These are phyloP conservation scores for Hydractinia echinata DNA, from an alignment of 30 jellyfish, hydroid and myxozoan genomes.

Conservation along the genomic window DNA sequence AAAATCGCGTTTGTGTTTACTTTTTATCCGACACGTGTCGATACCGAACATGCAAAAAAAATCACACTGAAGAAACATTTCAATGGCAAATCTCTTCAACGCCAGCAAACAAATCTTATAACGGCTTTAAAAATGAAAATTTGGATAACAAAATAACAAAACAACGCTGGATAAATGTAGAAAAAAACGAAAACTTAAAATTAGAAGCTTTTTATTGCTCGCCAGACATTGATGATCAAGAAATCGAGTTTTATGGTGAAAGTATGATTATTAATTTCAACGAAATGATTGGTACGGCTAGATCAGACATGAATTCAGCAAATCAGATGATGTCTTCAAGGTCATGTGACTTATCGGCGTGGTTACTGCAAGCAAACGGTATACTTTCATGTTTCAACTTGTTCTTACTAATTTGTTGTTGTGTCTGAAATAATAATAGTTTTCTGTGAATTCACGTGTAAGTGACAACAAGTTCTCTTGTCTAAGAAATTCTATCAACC, in stretches of 20 bases:
- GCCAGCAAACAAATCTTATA: slow-evolving; percentile 6
- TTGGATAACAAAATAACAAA: background rate
- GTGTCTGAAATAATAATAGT: no score
- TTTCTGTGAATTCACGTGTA: no score
- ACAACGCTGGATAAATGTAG: slow-evolving; percentile 33
- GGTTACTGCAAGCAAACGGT: slow-evolving; percentile 45
- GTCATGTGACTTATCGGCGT: slow-evolving; percentile 38
- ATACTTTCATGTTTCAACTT: background rate
- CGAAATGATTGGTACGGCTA: slow-evolving; percentile 35
- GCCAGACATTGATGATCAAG: slow-evolving; percentile 25
- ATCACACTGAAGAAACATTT: slow-evolving; percentile 27
- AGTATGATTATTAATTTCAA: slow-evolving; percentile 20
- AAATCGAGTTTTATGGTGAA: slow-evolving; percentile 34
- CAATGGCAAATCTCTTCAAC: slow-evolving; percentile 32
- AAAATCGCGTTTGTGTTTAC: slow-evolving; percentile 6
- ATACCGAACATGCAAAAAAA: background rate
- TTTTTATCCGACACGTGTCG: slow-evolving; percentile 7
- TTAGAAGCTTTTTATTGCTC: slow-evolving; percentile 35
- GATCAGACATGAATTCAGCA: slow-evolving; percentile 15
- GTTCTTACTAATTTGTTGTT: no score
- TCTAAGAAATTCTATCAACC: no score
- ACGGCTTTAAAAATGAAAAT: slow-evolving; percentile 22
- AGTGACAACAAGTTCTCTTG: no score
- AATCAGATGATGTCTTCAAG: slow-evolving; percentile 10
- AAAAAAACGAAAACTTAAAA: slow-evolving; percentile 32